Evolutionary conservation across 1,140 invertebrate genomes (phyloP), one percentile per base, ranked within the genome.

Genomic region (Phocides pigmalion): DNA sequence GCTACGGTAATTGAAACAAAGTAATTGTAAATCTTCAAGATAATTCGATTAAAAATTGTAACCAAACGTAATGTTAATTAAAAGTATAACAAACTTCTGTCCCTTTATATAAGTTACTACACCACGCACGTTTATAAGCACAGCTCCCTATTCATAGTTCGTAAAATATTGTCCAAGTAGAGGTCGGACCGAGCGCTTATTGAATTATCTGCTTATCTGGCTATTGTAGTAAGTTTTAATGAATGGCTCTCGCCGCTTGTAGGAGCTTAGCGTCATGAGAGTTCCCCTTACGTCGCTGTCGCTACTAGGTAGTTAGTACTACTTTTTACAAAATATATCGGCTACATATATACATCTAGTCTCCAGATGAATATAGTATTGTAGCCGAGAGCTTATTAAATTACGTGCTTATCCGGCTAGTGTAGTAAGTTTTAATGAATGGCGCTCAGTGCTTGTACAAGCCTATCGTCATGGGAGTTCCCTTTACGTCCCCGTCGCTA

Each of bases 181-280:
- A 46, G 51, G 39, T 58, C 68, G 65, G 67, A 62, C 59, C 71
- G 68, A 39, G 51, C 74, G 79, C 66, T 81, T 82, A 84, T 82
- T 81, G 78, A 82, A 82, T 82, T 82, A 82, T 75, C 74, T 75
- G 58, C 74, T 79, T 74, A 76, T 75, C 66, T 44, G 54, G 54
- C 76, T 61, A 82, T 82, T 84, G 77, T 84, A 68, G 66, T 72
- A 74, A 79, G 78, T 81, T 82, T 76, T 75, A 84, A 82, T 82
- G 78, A 82, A 84, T 78, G 71, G 71, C 51, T 62, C 44, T 41
- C 64, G 32, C 1, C 59, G 63, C 54, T 46, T 46, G 41, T 25
- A 20, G 22, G 28, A 28, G 54, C 51, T 22, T 54, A 42, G 4
- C 35, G 37, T 22, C 37, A 16, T 25, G n/a, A 17, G 25, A 15